Evolutionary conservation across 1,140 invertebrate species (phyloP), one percentile per base, ranked within the genome.

Genomic region (Tribolium castaneum): DNA sequence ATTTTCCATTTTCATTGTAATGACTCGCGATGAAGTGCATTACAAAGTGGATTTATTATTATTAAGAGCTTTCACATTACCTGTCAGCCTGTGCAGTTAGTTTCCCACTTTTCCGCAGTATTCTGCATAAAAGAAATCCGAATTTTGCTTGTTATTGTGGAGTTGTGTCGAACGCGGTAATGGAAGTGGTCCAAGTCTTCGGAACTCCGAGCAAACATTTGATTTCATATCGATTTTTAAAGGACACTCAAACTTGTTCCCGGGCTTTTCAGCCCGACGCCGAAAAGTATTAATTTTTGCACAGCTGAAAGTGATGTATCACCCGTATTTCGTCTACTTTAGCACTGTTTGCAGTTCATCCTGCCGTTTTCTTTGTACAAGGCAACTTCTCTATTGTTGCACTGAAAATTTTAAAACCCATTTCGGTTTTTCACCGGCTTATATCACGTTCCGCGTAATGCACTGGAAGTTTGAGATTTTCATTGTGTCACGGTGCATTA

Each of bases 351-450:
- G 6, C 30, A 34, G 59, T 12, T 7, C 59, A 12, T 3, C 6
- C 5, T 6, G 3, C 13, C 12, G 25, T 45, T 45, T 45, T 45
- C 39, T 9, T 45, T 9, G 7, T 10, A 1, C 39, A 19, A 19
- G 39, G 25, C 5, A 59, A 25, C 19, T 59, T 16, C 25, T 59
- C 59, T 35, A 66, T 35, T 22, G 30, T 13, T 35, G 30, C 59
- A 66, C 13, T 35, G 59, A 66, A 66, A 39, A 66, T 66, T 66
- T 66, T 66, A 66, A 34, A 66, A 39, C 25, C 59, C 59, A 66
- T 66, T 66, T 66, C 14, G 6, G 59, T 34, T 66, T 66, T 59
- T 59, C 22, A 59, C 54, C 10, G 1, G 51, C 13, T 59, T 59
- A 59, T 59, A 12, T 35, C 59, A n/a, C 3, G 59, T 34, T 66